Conservation (phyloP, 2,888 invertebrate species). For the Tetragonula carbonaria region DNA sequence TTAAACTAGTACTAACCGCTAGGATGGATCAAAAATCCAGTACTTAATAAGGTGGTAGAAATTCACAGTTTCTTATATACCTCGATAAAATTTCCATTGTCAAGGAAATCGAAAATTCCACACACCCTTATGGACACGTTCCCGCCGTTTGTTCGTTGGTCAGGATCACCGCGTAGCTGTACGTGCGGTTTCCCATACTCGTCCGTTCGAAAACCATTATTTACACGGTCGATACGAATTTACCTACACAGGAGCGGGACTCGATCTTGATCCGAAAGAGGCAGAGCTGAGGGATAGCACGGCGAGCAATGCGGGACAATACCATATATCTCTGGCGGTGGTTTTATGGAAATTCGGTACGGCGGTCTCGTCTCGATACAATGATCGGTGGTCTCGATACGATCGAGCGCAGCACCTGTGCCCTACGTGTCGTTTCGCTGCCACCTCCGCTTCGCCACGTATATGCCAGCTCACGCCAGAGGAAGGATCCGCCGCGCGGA, state of each 20-base stretch:
- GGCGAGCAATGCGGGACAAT: constrained; percentile 65
- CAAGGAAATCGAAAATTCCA: neutral
- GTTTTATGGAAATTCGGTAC: constrained; percentile 82
- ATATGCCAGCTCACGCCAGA: constrained; percentile 32
- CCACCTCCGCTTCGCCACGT: constrained; percentile 51
- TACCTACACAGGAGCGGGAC: constrained; percentile 63
- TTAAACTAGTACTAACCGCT: no score
- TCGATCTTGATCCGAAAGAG: constrained; percentile 74
- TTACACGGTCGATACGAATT: constrained; percentile 73
- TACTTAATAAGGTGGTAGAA: no score
- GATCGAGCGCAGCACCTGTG: constrained; percentile 81
- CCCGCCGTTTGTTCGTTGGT: neutral
- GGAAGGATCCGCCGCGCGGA: constrained; percentile 35
- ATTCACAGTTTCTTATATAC: no score
- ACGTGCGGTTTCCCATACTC: constrained; percentile 45
- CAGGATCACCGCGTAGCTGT: neutral
- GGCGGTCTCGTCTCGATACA: constrained; percentile 78
- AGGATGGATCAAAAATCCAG: no score
- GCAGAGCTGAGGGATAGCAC: constrained; percentile 69
- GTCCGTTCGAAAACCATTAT: constrained; percentile 72
- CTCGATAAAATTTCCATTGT: neutral
- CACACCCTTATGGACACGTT: neutral
- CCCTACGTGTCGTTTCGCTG: constrained; percentile 77
- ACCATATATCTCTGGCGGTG: constrained; percentile 73
- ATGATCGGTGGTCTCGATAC: constrained; percentile 82